Base-by-base conservation (phyloP, 2,113 vertebrate species). In the Zootoca vivipara region DNA sequence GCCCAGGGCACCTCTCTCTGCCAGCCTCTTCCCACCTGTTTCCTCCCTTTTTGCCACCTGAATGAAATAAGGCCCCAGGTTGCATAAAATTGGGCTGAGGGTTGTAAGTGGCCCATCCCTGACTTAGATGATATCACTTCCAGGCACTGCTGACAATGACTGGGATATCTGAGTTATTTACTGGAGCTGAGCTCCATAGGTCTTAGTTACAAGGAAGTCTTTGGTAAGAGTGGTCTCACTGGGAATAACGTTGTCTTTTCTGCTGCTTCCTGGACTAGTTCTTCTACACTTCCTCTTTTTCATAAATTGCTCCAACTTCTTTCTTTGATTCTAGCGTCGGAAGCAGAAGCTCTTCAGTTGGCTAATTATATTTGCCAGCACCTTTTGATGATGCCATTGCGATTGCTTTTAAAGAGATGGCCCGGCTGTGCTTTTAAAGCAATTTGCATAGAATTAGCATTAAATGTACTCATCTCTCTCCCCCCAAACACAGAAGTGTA, bases 381-480 rank as follows among this genome's bases (percentile, higher is more conserved):
- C 87, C 83, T 92, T 85, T 74, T 70, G 79, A 85, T 52, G 85
- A 74, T n/a, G 28, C 30, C 46, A 58, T 58, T 82, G 33, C 86
- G 58, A 88, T 4, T 33, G 62, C 83, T 91, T 92, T 94, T 90
- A 84, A 89, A 92, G 73, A 87, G 67, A 52, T 30, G 89, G 65
- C 24, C 79, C 78, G 28, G 0, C 79, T 91, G 58, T 85, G 85
- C 87, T 85, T 73, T 91, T 87, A 91, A 85, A 93, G 89, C 80
- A 89, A 92, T 93, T 94, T 93, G 80, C 87, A 90, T 89, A 87
- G 58, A 74, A 88, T 91, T 91, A 90, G 86, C 89, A 94, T 93
- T 89, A 77, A 90, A 90, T 85, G 65, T 85, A 73, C 85, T 89
- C 85, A 78, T 77, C 91, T 89, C 91, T 89, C 13, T 0, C 52